phyloP scores from a whole-genome alignment of 2,113 vertebrate species.

The Macrotis lagotis region DNA sequence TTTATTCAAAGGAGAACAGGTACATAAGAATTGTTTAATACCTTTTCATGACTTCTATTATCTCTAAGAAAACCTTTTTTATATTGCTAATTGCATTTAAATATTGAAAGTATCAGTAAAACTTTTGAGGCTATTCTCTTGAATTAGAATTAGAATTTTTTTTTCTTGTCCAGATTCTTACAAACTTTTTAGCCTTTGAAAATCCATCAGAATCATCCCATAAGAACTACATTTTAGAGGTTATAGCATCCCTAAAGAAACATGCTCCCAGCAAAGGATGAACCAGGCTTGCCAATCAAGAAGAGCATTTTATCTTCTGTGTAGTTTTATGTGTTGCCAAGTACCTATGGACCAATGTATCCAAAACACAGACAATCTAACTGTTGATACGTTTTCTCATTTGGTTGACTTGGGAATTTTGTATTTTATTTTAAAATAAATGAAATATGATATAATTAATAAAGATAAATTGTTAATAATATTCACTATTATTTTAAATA shows the following conservation, averaged over 20 bases:
- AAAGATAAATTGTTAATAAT: not conserved
- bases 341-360: not conserved
- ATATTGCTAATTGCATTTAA: constrained; percentile 9
- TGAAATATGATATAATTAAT: not conserved
- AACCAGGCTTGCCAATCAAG: constrained; percentile 13
- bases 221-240: not conserved
- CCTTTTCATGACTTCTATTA: not conserved
- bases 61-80: not conserved
- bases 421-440: not conserved
- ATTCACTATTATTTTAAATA: not conserved
- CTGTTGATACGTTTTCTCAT: not conserved
- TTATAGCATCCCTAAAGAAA: constrained; percentile 66
- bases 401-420: not conserved
- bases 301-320: not conserved
- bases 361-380: not conserved
- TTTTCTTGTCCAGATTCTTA: constrained; percentile 4
- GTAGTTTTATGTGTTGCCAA: not conserved
- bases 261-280: constrained; percentile 54
- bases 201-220: constrained; percentile 32
- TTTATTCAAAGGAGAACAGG: constrained; percentile 47
- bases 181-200: constrained; percentile 41
- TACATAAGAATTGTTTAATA: constrained; percentile 13
- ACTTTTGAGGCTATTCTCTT: constrained; percentile 15
- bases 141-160: constrained; percentile 48
- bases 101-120: not conserved